These are phyloP conservation scores for Characodon lateralis DNA, from an alignment of 2,797 vertebrate species.

Conservation along the genomic window DNA sequence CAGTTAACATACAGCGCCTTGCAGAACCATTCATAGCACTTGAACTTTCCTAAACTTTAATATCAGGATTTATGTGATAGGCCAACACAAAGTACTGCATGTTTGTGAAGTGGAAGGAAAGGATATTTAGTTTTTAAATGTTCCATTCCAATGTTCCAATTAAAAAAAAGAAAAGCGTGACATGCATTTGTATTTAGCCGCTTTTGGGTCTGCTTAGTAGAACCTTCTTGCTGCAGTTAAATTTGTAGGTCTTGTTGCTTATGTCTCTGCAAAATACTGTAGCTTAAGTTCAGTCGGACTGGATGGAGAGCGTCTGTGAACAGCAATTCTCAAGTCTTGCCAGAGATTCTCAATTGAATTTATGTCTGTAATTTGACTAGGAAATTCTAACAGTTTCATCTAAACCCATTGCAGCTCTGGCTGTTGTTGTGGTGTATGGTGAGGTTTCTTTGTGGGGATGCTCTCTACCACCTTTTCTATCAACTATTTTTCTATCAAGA, in stretches of 20 bases:
- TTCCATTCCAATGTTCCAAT: not conserved
- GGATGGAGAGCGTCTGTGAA: not conserved
- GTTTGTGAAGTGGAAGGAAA: not conserved
- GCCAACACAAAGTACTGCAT: not conserved
- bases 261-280: not conserved
- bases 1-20: not conserved
- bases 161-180: not conserved
- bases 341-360: not conserved
- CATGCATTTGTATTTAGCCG: not conserved
- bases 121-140: not conserved
- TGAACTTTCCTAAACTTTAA: not conserved
- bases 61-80: not conserved
- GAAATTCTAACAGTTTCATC: not conserved
- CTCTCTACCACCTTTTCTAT: not conserved
- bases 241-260: not conserved
- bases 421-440: not conserved
- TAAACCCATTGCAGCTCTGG: not conserved
- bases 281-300: not conserved
- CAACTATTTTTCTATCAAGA: no score
- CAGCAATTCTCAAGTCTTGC: not conserved
- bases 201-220: not conserved
- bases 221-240: not conserved
- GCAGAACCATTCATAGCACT: not conserved
- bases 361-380: not conserved
- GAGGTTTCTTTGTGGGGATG: no score